Percentiles rank a stretch among this genome's conserved stretches.
phyloP scores from a whole-genome alignment of 1,140 invertebrate species.

The Lucilia sericata region DNA sequence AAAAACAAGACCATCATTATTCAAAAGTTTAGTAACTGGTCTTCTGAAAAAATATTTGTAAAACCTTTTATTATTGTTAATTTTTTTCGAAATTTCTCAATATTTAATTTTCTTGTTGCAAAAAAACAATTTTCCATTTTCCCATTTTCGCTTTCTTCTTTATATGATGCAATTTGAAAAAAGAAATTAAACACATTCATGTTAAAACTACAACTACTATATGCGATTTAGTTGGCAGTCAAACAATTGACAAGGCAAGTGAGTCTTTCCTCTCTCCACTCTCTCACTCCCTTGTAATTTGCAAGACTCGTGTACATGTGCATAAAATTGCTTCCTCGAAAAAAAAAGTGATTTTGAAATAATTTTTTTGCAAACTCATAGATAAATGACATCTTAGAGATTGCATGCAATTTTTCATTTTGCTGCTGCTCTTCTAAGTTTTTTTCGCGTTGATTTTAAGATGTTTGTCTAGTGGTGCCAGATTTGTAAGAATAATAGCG shows the following conservation, averaged over 20 bases:
- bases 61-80: too few relatives aligned
- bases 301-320: not conserved
- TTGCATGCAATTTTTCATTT: not conserved
- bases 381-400: not conserved
- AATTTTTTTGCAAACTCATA: not conserved
- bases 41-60: too few relatives aligned
- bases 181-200: not conserved
- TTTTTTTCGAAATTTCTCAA: not conserved
- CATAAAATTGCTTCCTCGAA: not conserved
- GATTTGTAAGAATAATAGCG: too few relatives aligned
- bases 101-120: not conserved
- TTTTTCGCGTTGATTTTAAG: too few relatives aligned
- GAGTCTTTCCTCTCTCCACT: not conserved
- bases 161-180: conserved; percentile 24
- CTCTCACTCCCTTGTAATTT: not conserved
- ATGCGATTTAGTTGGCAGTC: not conserved
- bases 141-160: conserved; percentile 15
- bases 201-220: not conserved
- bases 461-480: too few relatives aligned
- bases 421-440: too few relatives aligned
- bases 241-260: conserved; percentile 26
- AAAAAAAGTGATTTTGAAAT: not conserved
- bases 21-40: too few relatives aligned
- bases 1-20: too few relatives aligned
- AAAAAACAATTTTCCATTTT: not conserved